A percentile compares a stretch with the other conserved stretches of the same genome.
phyloP scores from a whole-genome alignment of 2,113 vertebrate species.

The Acanthochromis polyacanthus region DNA sequence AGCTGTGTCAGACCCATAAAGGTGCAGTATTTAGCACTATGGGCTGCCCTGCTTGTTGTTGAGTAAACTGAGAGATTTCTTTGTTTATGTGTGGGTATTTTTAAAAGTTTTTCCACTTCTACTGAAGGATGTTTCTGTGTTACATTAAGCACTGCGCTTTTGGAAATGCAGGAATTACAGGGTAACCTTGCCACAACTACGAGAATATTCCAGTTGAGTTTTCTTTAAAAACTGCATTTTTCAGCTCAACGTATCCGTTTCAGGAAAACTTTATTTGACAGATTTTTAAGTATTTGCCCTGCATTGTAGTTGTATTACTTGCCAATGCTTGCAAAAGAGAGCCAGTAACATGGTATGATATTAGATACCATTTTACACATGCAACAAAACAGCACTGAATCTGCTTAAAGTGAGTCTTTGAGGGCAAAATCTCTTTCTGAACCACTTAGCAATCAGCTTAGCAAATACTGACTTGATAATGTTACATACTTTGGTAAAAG shows the following conservation, averaged over 20 bases:
- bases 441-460: too few species aligned
- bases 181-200: neutral
- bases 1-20: constrained; percentile 23
- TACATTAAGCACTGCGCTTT: neutral
- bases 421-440: too few species aligned
- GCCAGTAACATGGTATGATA: neutral
- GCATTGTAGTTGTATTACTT: neutral
- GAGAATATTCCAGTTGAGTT: neutral
- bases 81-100: neutral
- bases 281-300: neutral
- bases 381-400: neutral
- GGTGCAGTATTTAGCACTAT: constrained; percentile 7
- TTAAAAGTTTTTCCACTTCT: neutral
- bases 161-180: neutral
- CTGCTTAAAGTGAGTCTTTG: neutral
- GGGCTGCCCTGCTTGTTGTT: neutral
- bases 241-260: neutral
- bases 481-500: too few species aligned
- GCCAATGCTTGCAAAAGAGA: neutral
- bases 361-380: neutral
- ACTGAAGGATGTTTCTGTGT: neutral
- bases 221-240: neutral
- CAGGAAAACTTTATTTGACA: neutral
- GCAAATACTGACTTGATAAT: too few species aligned
- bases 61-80: neutral